Conservation (phyloP, 2,113 vertebrate species). For the Sporophila hypoxantha region DNA sequence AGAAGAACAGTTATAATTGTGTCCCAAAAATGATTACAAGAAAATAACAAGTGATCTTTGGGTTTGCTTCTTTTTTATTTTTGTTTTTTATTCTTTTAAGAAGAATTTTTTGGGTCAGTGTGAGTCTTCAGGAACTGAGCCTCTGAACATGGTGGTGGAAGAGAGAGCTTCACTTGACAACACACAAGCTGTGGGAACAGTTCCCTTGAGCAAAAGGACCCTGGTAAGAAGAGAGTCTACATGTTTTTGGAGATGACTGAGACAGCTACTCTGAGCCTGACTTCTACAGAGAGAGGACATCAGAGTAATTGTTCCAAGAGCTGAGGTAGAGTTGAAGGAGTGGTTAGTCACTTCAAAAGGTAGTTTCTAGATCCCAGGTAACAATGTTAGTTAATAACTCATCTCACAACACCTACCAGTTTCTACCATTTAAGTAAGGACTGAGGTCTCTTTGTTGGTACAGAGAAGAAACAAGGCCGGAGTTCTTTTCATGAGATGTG, state of each 20-base stretch:
- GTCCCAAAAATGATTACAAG: neutral
- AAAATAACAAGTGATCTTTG: neutral
- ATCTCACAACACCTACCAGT: neutral
- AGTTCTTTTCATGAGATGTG: neutral
- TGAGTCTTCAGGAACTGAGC: neutral
- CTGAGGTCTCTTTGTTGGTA: neutral
- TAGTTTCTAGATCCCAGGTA: neutral
- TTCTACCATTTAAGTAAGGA: neutral
- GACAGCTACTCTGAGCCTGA: neutral
- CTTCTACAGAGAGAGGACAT: neutral
- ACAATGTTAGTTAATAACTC: neutral
- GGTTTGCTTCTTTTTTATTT: neutral
- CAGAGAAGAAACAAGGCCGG: neutral
- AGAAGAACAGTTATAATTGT: neutral
- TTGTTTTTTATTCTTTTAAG: neutral
- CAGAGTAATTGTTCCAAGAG: neutral
- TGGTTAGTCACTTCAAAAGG: neutral
- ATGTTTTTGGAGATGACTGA: neutral
- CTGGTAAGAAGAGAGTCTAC: neutral
- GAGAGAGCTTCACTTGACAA: neutral
- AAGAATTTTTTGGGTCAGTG: neutral
- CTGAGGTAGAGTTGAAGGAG: neutral
- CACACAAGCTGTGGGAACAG: accelerated
- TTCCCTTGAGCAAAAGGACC: neutral
- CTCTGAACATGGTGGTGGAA: neutral